Percentiles rank a stretch among this genome's conserved stretches.
phyloP scores from a whole-genome alignment of 2,113 vertebrate species.

The Otocyon megalotis region DNA sequence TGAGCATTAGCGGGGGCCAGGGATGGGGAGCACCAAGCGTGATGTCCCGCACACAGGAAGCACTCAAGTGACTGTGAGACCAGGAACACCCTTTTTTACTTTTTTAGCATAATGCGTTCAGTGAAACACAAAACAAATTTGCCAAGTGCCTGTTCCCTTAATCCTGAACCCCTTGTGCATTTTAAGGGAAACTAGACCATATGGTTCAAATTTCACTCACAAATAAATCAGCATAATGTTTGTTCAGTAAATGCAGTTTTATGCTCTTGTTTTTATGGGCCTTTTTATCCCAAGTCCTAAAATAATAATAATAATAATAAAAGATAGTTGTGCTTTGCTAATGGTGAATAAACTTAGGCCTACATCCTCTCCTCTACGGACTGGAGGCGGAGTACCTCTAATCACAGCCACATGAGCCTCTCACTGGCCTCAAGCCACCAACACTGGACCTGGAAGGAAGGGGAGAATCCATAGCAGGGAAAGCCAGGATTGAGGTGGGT shows the following conservation, averaged over 20 bases:
- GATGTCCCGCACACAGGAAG: neutral
- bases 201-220: conserved; percentile 72
- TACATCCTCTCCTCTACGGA: neutral
- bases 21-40: neutral
- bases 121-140: conserved; percentile 56
- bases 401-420: neutral
- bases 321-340: conserved; percentile 55
- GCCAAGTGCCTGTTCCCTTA: conserved; percentile 61
- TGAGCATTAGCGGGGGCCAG: too few species aligned
- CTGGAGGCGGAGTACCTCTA: neutral
- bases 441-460: neutral
- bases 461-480: neutral
- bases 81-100: neutral
- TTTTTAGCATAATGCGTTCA: neutral
- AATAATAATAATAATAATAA: conserved; percentile 71
- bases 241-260: conserved; percentile 75
- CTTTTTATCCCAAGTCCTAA: conserved; percentile 74
- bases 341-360: conserved; percentile 61
- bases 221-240: conserved; percentile 80
- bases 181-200: conserved; percentile 67
- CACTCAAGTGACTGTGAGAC: neutral
- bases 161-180: conserved; percentile 53
- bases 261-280: conserved; percentile 67
- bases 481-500: neutral
- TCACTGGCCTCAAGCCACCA: neutral